Base-by-base conservation (phyloP, 2,888 invertebrate genomes). In the Cephus rjabovi region DNA sequence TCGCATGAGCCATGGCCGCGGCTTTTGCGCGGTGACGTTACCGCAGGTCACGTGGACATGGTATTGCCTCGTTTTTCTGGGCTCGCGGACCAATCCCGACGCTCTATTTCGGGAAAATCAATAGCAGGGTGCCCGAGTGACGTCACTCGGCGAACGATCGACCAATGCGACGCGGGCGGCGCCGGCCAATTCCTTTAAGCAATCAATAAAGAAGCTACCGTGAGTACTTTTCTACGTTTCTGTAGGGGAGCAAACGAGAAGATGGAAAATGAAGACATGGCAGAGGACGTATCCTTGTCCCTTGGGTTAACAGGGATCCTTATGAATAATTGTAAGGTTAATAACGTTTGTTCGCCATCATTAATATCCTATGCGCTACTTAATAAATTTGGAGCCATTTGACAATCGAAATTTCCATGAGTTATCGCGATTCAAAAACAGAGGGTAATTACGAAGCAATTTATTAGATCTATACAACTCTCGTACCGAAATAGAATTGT, bases 151-250 rank as follows among this genome's bases (percentile, higher is more conserved):
- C 83, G 81, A 84, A 87, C 88, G 88, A 89, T 89, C 89, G 89
- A 89, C 89, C 89, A 87, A 88, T 86, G 89, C 88, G 87, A 85
- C 85, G 87, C 88, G 87, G 88, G 89, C 89, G 89, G 89, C 87
- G 89, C 88, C 89, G 87, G 88, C 88, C 89, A 89, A 89, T 89
- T 89, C 86, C 86, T 82, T 83, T 81, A 83, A 83, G 84, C 87
- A 89, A 89, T 89, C 89, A 89, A 89, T 89, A 89, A 88, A 82
- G 84, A 83, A 82, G 81, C 81, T 76, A 83, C 79, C 77, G 77
- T 75, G 71, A 71, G 33, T 71, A 71, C 71, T 71, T 71, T 71
- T 71, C 15, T 33, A 70, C 75, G 34, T 70, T 75, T 71, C 75
- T 69, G 70, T 77, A 15, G n/a, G 34, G 70, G 35, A 70, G 77